Percentiles rank a stretch among this genome's conserved stretches.
Evolutionary conservation across 2,888 invertebrate genomes (phyloP).

Genomic region (Microdon myrmicae): DNA sequence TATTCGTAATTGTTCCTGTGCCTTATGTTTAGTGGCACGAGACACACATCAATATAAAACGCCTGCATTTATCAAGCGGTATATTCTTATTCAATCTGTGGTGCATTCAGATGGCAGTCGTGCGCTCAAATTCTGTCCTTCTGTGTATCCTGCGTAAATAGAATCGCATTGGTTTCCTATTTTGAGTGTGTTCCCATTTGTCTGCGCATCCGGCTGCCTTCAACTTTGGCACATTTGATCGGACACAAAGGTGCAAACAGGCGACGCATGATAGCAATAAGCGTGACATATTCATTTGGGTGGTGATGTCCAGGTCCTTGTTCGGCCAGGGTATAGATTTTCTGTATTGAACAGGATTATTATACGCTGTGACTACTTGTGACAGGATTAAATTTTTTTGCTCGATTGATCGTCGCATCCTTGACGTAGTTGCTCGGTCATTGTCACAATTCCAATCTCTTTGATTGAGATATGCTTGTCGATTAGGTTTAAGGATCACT

Average conservation of each 20-base stretch:
- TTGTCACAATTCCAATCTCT: too few relatives aligned
- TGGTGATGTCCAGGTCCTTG: conserved; percentile 57
- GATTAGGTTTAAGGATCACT: too few relatives aligned
- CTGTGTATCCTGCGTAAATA: conserved; percentile 33
- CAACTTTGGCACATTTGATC: too few relatives aligned
- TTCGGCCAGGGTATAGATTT: conserved; percentile 10
- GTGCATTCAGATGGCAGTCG: conserved; percentile 35
- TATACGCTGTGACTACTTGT: conserved; percentile 31
- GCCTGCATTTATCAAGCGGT: too few relatives aligned
- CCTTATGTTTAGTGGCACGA: too few relatives aligned
- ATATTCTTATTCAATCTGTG: too few relatives aligned
- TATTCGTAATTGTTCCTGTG: too few relatives aligned
- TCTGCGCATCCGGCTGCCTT: too few relatives aligned
- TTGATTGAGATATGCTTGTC: too few relatives aligned
- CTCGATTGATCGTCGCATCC: conserved; percentile 24
- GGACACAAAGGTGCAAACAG: too few relatives aligned
- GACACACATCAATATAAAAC: too few relatives aligned
- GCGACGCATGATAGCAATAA: conserved; percentile 58
- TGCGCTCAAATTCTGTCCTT: conserved; percentile 36
- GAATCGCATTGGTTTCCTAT: conserved; percentile 40
- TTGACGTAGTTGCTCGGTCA: too few relatives aligned
- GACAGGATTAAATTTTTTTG: conserved; percentile 46
- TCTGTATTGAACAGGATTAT: conserved; percentile 14
- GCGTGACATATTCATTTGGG: conserved; percentile 65
- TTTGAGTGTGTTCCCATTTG: conserved; percentile 28